Evolutionary conservation across 2,797 vertebrate genomes (phyloP).

Genomic region (Phalloptychus januarius): DNA sequence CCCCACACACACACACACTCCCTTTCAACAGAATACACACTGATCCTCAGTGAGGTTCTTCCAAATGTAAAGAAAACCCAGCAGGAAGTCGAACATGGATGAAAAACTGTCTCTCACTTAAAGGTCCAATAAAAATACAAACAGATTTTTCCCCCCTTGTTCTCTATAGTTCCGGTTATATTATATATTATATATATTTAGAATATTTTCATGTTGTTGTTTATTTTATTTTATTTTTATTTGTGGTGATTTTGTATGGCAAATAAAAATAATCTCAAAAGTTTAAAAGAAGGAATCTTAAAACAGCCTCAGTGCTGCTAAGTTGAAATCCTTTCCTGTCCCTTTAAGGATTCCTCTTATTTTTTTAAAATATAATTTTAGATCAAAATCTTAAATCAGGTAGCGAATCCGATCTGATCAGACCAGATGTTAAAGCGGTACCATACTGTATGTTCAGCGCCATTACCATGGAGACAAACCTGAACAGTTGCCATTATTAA

Average conservation of each 20-base stretch:
- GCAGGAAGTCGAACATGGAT: neutral
- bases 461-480: slow-evolving; percentile 72
- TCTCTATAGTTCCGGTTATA: neutral
- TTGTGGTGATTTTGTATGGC: neutral
- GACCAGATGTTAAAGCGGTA: slow-evolving; percentile 13
- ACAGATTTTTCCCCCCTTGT: no score
- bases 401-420: neutral
- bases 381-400: neutral
- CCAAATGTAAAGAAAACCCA: neutral
- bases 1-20: neutral
- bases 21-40: neutral
- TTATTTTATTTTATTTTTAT: neutral
- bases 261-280: neutral
- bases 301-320: neutral
- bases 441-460: slow-evolving; percentile 28
- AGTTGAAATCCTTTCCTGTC: neutral
- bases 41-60: slow-evolving; percentile 19
- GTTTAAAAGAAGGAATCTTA: neutral
- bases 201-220: neutral
- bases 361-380: neutral
- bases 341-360: neutral
- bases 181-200: no score
- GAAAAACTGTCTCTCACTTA: neutral
- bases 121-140: neutral
- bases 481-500: slow-evolving; percentile 64